Evolutionary conservation across 2,888 invertebrate genomes (phyloP), one percentile per base, ranked within the genome.

Genomic region (Ormyrus labotus): DNA sequence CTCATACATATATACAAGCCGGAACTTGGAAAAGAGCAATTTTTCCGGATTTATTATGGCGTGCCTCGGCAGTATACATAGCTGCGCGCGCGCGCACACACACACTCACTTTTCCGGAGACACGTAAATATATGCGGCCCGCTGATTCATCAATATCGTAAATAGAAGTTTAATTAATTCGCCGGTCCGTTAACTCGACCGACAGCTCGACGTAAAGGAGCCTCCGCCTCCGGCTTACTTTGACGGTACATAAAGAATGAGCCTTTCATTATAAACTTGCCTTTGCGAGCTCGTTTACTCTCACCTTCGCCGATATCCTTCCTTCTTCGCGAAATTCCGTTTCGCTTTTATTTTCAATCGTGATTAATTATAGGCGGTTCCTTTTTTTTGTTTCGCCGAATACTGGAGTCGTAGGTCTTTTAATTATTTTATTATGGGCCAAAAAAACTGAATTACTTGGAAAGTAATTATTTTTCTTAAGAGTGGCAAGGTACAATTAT

Each of bases 81-180:
- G 19, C n/a, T 34, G 48, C n/a, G 34, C 7, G 47, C 57, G 9
- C 2, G 11, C 34, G 2, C 34, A 34, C 34, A 4, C 34, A 34
- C 34, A 34, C 34, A 34, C 34, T 4, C 4, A 34, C 34, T 34
- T 34, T 34, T 34, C 34, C 34, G 34, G 34, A 34, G 34, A 34
- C 34, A 34, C 34, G 34, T 34, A 34, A 34, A 58, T 58, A 10
- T 50, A 51, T 5, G 48, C 80, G 75, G 81, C 87, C 86, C 86
- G 90, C 90, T 89, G 89, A 90, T 88, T 90, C 89, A 88, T 89
- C 90, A 88, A 90, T 90, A 89, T 89, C 89, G 86, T 90, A 89
- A 90, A 90, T 90, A 89, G 87, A 89, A 90, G 88, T 90, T 90
- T 90, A 90, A 90, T 90, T 90, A 90, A 89, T 89, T 90, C 88